Conservation (phyloP, 35 echinoderm and acorn worm species). For the Apostichopus californicus region DNA sequence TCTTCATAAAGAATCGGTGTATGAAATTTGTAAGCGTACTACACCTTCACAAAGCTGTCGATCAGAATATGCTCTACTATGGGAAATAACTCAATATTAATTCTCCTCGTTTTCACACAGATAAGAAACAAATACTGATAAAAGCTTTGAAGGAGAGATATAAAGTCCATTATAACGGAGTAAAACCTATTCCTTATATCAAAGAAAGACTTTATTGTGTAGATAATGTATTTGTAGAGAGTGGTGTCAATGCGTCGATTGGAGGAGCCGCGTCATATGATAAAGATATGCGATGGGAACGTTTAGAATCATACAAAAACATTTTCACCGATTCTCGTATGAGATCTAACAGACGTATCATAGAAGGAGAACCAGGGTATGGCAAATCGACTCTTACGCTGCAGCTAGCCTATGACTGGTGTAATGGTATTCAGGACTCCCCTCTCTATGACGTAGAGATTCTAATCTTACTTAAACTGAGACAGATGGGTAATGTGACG, state of each 20-base stretch:
- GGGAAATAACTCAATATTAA: too few species aligned
- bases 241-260: background rate
- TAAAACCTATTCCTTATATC: slow-evolving; percentile 20
- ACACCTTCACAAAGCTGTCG: too few species aligned
- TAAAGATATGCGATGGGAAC: background rate
- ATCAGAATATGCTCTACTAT: too few species aligned
- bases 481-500: background rate
- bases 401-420: slow-evolving; percentile 31
- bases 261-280: background rate
- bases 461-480: slow-evolving; percentile 3
- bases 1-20: too few species aligned
- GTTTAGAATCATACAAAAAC: slow-evolving; percentile 33
- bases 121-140: background rate
- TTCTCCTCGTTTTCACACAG: background rate
- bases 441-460: background rate
- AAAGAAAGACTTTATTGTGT: slow-evolving; percentile 20
- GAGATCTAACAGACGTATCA: background rate
- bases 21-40: too few species aligned
- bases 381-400: slow-evolving; percentile 23
- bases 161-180: background rate
- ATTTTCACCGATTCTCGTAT: background rate
- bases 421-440: background rate
- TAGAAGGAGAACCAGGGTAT: slow-evolving; percentile 13
- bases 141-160: background rate
- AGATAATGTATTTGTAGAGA: slow-evolving; percentile 8